Evolutionary conservation across 2,113 vertebrate species (phyloP).

Genomic region (Pelmatolapia mariae): DNA sequence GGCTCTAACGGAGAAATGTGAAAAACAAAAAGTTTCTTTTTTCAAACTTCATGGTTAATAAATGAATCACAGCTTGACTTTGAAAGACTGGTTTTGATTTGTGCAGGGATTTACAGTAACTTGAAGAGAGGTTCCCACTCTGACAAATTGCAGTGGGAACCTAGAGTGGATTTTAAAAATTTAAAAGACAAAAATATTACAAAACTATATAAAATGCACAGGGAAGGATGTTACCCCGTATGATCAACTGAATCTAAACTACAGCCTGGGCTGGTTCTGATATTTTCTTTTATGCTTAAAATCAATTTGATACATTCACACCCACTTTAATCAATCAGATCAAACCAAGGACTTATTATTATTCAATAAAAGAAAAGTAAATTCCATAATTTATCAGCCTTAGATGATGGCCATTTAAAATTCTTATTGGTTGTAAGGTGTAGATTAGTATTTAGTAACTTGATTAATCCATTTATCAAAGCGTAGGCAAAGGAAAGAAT

Average conservation of each 20-base stretch:
- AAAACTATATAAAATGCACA: background rate
- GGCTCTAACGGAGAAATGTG: background rate
- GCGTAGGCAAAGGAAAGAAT: background rate
- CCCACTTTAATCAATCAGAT: background rate
- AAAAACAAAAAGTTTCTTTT: background rate
- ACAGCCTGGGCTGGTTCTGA: background rate
- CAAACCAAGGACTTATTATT: background rate
- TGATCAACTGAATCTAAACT: background rate
- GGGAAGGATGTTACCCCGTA: background rate
- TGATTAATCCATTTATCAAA: background rate
- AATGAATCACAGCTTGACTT: conserved; percentile 8
- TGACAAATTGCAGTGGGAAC: background rate
- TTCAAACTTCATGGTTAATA: conserved; percentile 20
- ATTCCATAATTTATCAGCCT: background rate
- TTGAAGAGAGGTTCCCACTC: background rate
- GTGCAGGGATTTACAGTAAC: background rate
- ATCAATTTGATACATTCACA: background rate
- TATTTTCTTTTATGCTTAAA: background rate
- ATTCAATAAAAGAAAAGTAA: background rate
- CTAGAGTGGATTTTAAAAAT: background rate
- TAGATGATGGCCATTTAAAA: background rate
- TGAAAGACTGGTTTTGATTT: background rate
- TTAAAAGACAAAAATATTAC: background rate
- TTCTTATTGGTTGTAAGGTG: background rate
- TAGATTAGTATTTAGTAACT: background rate